Conservation (phyloP, 1,140 invertebrate genomes). For the Procambarus clarkii region DNA sequence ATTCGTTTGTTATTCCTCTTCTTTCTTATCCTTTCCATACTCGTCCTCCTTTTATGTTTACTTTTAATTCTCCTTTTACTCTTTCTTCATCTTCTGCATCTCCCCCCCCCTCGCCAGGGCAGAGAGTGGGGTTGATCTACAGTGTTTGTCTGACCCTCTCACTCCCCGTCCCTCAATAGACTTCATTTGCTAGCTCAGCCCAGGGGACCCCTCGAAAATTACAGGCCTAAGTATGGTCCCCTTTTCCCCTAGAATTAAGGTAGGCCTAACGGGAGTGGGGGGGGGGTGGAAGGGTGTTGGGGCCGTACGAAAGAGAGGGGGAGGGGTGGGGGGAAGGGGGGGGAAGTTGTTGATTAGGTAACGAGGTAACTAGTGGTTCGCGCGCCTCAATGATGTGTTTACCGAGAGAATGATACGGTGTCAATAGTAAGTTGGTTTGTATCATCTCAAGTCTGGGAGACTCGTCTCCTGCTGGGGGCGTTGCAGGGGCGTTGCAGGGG, state of each 20-base stretch:
- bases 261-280: not conserved
- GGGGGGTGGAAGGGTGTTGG: too few relatives aligned
- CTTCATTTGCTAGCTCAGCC: not conserved
- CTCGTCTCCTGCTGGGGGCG: too few relatives aligned
- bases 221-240: slow-evolving; percentile 1
- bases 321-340: too few relatives aligned
- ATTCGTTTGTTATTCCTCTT: not conserved
- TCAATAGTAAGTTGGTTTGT: too few relatives aligned
- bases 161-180: not conserved
- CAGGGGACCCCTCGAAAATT: slow-evolving; percentile 5
- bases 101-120: not conserved
- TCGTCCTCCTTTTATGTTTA: not conserved
- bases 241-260: not conserved
- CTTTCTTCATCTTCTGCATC: not conserved
- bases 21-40: not conserved
- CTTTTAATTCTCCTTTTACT: not conserved
- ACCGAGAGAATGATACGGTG: too few relatives aligned
- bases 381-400: too few relatives aligned
- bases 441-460: too few relatives aligned
- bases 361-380: too few relatives aligned
- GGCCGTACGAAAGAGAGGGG: too few relatives aligned
- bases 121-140: not conserved
- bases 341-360: too few relatives aligned
- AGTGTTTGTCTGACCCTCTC: not conserved
- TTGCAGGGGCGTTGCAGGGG: too few relatives aligned